Evolutionary conservation across 1,140 invertebrate species (phyloP), one percentile per base, ranked within the genome.

Genomic region (Cecropterus lyciades): DNA sequence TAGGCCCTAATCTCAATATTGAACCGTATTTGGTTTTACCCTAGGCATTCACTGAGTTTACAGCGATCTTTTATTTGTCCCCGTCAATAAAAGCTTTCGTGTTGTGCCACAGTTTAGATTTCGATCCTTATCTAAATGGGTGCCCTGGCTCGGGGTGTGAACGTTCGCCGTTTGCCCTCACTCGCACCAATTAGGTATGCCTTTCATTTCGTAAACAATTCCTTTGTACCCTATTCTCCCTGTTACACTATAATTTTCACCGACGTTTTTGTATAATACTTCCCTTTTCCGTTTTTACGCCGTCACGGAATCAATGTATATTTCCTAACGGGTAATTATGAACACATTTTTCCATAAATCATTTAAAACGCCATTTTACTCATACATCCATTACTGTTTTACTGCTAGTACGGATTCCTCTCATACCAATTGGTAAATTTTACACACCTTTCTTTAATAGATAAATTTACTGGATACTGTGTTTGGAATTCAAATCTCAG

Each of bases 41-140:
- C 10, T 15, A 40, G 20, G 16, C 17, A 15, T 45, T 59, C 11
- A 59, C 11, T 37, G 64, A 71, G 70, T 79, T 75, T 68, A 77
- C 52, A 62, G 55, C 65, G 76, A 74, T 77, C 64, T 75, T 79
- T 80, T 82, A 75, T 84, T 80, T 84, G 75, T 83, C 72, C 63
- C 63, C 59, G 49, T 67, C 67, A 82, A 81, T 84, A 80, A 83
- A 87, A 80, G 75, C 74, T 71, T 84, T 84, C 88, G 85, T 91
- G 88, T 84, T 78, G 69, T 71, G 69, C 70, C 59, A 75, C 79
- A 78, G 79, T 87, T 86, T 72, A 79, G 77, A 80, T 76, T 73
- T 68, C 64, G 85, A 88, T 88, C 71, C 72, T 77, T 83, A 90
- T 90, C 87, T 85, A 85, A 87, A 88, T 77, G 77, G 72, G 62